Evolutionary conservation across 2,888 invertebrate species (phyloP), one percentile per base, ranked within the genome.

Genomic region (Syritta pipiens): DNA sequence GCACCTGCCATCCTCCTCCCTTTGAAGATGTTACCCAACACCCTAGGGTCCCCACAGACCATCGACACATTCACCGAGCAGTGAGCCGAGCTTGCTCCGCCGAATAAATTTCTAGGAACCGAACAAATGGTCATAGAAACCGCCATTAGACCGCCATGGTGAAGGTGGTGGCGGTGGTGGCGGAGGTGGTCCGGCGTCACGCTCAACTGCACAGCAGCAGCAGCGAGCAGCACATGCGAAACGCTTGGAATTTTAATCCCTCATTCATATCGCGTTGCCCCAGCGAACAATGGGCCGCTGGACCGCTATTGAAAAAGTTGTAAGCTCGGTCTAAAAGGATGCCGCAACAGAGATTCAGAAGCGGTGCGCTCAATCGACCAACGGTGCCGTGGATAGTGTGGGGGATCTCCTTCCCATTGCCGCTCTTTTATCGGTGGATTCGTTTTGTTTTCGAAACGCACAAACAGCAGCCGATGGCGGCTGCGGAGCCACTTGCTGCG

Each of bases 41-140:
- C 48, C 74, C 79, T 46, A 48, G 48, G 19, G 53, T 42, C 24
- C 24, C 65, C 72, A 40, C 44, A 63, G 53, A 37, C 40, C 28
- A 26, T 67, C 22, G 22, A 46, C 46, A 63, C 55, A 62, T 62
- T 53, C 53, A 20, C 68, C 48, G 32, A 4, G n/a, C 17, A 40
- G 44, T n/a, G 24, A 5, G 57, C 19, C 10, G 35, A 60, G 55
- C 72, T 30, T 51, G 46, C 67, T 42, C 49, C 67, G 48, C 30
- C 42, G 74, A 57, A 62, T 44, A 67, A 44, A 62, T 62, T 74
- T 79, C 79, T 62, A 62, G 67, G 79, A 67, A 79, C 44, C 62
- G 79, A 79, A 79, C 79, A 79, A 79, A 79, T 49, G 79, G 79
- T 62, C 74, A 79, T 79, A 74, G 79, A 74, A 79, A 57, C 62